Base-by-base conservation (phyloP, 2,888 invertebrate species). In the Lasioglossum leucozonium region DNA sequence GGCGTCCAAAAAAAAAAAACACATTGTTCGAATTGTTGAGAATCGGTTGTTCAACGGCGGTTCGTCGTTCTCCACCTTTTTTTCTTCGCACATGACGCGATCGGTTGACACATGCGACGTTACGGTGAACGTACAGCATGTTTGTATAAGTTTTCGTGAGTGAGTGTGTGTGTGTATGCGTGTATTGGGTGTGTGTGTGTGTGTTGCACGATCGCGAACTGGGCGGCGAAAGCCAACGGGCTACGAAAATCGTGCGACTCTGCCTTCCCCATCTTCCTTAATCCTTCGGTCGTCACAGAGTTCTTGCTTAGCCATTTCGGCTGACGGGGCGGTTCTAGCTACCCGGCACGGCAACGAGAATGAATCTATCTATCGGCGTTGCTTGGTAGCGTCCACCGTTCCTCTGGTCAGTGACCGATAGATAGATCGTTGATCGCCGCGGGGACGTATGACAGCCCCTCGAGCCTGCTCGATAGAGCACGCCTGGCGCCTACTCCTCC, bases 141-240 rank as follows among this genome's bases (percentile, higher is more conserved):
- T 67, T 22, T 1, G 1, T 67, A 10, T 16, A 26, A 18, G 18
- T 37, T 18, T 37, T 34, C n/a, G n/a, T n/a, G n/a, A n/a, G n/a
- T n/a, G n/a, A n/a, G 26, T 30, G 26, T 58, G 26, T 11, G 10
- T 26, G n/a, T 26, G 8, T 18, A n/a, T n/a, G n/a, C n/a, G n/a
- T n/a, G n/a, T n/a, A n/a, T n/a, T n/a, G n/a, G n/a, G 34, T 34
- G 34, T 34, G 65, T 34, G 65, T 65, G 42, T 67, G n/a, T 65
- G 71, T 75, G 37, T 58, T 37, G 65, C 75, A 74, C 74, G 67
- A 76, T 82, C 58, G 71, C 77, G 80, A 84, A 87, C 42, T 86
- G 65, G 87, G 84, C 86, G 91, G 91, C 91, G 91, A 92, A 92
- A 92, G 89, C 91, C 90, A 88, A 81, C 81, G 82, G 91, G 86